A percentile compares a stretch with the other conserved stretches of the same genome.
Conservation (phyloP, 2,113 vertebrate genomes). For the Gobio gobio region DNA sequence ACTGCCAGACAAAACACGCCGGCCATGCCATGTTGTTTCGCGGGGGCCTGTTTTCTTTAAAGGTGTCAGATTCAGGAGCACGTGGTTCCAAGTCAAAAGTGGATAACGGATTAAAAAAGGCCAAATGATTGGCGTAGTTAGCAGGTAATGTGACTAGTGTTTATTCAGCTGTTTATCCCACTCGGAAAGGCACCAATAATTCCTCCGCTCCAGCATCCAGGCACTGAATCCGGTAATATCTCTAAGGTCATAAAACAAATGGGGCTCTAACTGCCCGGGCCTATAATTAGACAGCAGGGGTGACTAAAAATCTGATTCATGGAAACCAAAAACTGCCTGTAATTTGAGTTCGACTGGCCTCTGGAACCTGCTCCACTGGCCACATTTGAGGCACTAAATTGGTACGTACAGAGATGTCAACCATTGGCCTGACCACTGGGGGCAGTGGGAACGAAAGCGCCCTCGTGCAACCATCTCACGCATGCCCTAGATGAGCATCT, state of each 20-base stretch:
- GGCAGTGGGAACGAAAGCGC: not conserved
- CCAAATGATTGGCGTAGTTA: not conserved
- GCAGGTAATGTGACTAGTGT: not conserved
- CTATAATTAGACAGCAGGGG: constrained; percentile 61
- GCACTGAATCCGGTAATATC: constrained; percentile 36
- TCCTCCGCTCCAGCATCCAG: not conserved
- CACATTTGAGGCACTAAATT: constrained; percentile 58
- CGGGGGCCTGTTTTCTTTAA: not conserved
- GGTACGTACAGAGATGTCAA: constrained; percentile 44
- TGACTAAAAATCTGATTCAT: constrained; percentile 60
- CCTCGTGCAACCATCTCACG: not conserved
- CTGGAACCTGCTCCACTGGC: constrained; percentile 39
- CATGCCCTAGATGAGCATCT: not conserved
- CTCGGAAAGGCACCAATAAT: not conserved
- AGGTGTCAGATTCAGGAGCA: not conserved
- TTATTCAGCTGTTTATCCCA: not conserved
- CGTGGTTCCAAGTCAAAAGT: no score
- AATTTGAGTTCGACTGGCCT: constrained; percentile 57
- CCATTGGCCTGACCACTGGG: constrained; percentile 24
- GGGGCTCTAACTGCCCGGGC: constrained; percentile 50
- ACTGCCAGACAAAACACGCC: constrained; percentile 40
- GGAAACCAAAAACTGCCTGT: constrained; percentile 59
- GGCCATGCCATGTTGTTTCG: not conserved
- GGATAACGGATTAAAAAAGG: not conserved
- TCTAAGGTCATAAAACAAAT: constrained; percentile 57